A percentile compares a stretch with the other conserved stretches of the same genome.
phyloP scores from a whole-genome alignment of 2,797 vertebrate genomes.

The Loriculus beryllinus region DNA sequence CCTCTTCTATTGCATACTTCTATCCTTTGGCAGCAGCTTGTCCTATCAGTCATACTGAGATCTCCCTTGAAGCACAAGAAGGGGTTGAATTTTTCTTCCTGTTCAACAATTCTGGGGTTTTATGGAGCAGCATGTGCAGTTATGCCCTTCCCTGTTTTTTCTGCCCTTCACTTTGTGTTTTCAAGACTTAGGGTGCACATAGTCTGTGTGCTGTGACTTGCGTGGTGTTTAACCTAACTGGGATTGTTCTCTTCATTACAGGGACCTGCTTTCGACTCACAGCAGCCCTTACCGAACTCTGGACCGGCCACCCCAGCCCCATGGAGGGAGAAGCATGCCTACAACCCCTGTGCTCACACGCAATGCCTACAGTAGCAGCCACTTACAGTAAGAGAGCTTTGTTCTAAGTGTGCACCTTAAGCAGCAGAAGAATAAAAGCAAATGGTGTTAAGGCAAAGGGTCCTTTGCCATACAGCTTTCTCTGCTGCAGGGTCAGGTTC shows the following conservation, averaged over 20 bases:
- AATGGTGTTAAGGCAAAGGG: background rate
- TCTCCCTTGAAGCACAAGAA: background rate
- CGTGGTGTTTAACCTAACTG: background rate
- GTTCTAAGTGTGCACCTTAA: fast-evolving
- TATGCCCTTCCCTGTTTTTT: background rate
- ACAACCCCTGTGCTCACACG: conserved; percentile 91
- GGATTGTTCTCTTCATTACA: conserved; percentile 46
- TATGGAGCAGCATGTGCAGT: background rate
- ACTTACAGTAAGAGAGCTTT: conserved; percentile 84
- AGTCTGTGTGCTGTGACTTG: background rate
- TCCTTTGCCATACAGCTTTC: background rate
- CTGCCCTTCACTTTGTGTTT: background rate
- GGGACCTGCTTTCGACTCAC: conserved; percentile 83
- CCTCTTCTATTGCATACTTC: background rate
- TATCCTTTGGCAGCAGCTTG: background rate
- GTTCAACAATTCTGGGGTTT: background rate
- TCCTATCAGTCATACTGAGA: fast-evolving
- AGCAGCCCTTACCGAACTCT: conserved; percentile 84
- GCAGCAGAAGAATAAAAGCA: background rate
- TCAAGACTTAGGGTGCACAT: fast-evolving
- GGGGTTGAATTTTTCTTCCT: background rate
- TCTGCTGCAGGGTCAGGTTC: background rate
- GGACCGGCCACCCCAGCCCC: conserved; percentile 81
- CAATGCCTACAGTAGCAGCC: conserved; percentile 93
- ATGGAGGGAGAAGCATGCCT: conserved; percentile 90